Conservation (phyloP, 2,797 vertebrate genomes). For the Galaxias olidus region DNA sequence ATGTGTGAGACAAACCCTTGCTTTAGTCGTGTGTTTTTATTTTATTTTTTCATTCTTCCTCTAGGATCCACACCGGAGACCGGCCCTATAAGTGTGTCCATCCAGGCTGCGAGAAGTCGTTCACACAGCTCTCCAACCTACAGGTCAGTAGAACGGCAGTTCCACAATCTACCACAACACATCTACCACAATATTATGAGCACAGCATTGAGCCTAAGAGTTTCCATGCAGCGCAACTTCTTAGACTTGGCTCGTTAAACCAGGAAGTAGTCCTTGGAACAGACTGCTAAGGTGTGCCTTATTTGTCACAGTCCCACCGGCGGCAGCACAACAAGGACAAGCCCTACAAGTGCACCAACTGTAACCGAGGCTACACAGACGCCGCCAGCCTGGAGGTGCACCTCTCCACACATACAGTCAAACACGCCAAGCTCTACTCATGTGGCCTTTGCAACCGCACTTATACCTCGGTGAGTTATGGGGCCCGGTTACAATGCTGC, state of each 20-base stretch:
- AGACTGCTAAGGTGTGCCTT: no score
- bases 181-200: neutral
- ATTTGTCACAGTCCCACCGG: conserved; percentile 86
- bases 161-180: neutral
- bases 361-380: conserved; percentile 95
- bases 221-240: neutral
- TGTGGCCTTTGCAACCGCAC: conserved; percentile 97
- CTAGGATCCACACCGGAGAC: conserved; percentile 98
- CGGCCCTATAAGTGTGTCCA: conserved; percentile 95
- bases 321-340: conserved; percentile 99
- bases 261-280: neutral
- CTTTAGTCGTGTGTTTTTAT: conserved; percentile 21
- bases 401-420: conserved; percentile 96
- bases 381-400: conserved; percentile 92
- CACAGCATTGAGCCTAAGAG: no score
- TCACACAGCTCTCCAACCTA: conserved; percentile 97
- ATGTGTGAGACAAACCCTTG: conserved; percentile 16
- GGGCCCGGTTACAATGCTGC: conserved; percentile 16
- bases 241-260: neutral
- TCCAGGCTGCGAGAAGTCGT: conserved; percentile 97
- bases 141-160: conserved; percentile 77
- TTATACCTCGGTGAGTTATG: conserved; percentile 90
- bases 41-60: conserved; percentile 3
- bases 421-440: conserved; percentile 97
- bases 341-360: conserved; percentile 98